These are phyloP conservation scores for Sebastiscus albofasciatus DNA, from an alignment of 2,797 vertebrate genomes.

Conservation along the genomic window DNA sequence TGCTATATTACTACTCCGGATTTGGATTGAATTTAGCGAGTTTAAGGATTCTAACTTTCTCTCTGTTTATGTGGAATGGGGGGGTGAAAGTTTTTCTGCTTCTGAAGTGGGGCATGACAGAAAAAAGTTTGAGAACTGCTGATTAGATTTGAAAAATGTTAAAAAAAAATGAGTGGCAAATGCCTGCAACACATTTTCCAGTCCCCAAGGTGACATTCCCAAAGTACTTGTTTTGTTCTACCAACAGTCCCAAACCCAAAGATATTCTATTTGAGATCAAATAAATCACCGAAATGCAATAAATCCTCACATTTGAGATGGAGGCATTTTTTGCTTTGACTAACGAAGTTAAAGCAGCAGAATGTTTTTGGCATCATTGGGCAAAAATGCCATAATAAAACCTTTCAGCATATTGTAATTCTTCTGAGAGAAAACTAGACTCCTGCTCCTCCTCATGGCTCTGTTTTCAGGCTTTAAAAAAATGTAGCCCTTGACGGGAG, in stretches of 20 bases:
- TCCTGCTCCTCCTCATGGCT: too few species aligned
- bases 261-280: background rate
- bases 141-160: background rate
- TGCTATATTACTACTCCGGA: too few species aligned
- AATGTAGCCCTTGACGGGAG: too few species aligned
- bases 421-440: too few species aligned
- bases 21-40: too few species aligned
- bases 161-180: background rate
- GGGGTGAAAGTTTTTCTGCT: background rate
- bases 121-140: background rate
- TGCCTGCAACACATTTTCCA: background rate
- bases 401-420: too few species aligned
- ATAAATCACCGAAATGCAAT: background rate
- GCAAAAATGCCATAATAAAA: too few species aligned
- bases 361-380: too few species aligned
- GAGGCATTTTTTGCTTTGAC: background rate
- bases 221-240: background rate
- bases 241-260: background rate
- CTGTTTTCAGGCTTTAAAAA: too few species aligned
- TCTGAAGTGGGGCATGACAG: background rate
- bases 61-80: too few species aligned
- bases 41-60: too few species aligned
- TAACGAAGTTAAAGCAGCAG: too few species aligned
- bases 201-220: background rate
- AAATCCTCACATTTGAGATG: background rate